Base-by-base conservation (phyloP, 2,888 invertebrate species). In the Pammene aurita region DNA sequence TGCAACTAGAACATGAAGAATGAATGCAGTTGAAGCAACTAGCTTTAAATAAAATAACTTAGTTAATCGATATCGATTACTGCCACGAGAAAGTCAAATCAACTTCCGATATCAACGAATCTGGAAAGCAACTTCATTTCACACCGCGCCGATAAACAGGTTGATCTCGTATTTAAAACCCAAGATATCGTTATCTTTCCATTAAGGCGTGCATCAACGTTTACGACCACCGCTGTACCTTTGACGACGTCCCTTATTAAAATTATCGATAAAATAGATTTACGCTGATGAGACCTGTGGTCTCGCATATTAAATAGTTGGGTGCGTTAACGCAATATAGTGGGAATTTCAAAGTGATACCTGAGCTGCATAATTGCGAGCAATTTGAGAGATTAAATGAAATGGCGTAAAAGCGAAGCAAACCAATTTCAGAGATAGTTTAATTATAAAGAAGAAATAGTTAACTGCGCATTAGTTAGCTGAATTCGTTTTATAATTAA, bases 221-320 rank as follows among this genome's bases (percentile, higher is more conserved):
- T 76, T 77, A 78, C 76, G 74, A 75, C 73, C 66, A 70, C 66
- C 72, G 72, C 76, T 75, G 76, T 26, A 68, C 72, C 79, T 82
- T 82, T 83, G 78, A 80, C 73, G 78, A 73, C 67, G 74, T 57
- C 72, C 74, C 75, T 81, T 78, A 78, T 81, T 81, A 81, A 82
- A 81, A 75, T 78, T 80, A 80, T 72, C 83, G 82, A 83, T 84
- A 80, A 80, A 79, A 75, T 73, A 79, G 80, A 86, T 85, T 84
- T 83, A 83, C 80, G 77, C 81, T 82, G 84, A 86, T 85, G 84
- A 83, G 82, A 80, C 72, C 72, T 80, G 76, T 82, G 82, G 78
- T 58, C 76, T 75, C 77, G 87, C 84, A 87, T 86, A 81, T 79
- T 85, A 82, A 86, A 71, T 67, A 73, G 74, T 50, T 73, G 71